Evolutionary conservation across 2,797 vertebrate genomes (phyloP), one percentile per base, ranked within the genome.

Genomic region (Diplodus sargus): DNA sequence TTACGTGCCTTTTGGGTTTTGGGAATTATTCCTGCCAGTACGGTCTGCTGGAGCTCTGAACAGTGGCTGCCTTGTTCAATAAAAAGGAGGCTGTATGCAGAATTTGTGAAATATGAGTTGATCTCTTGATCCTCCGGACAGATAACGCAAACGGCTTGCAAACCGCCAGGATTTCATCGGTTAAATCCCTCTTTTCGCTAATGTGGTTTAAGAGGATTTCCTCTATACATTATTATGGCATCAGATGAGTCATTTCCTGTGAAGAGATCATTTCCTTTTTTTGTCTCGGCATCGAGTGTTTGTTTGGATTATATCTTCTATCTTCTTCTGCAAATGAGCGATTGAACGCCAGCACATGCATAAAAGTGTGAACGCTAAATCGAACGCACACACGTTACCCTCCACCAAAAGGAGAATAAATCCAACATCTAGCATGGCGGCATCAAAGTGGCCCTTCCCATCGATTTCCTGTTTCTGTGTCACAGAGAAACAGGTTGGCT

Each of bases 181-280:
- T 67, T 59, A 84, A 93, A 91, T 76, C 87, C 62, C 59, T 75
- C 72, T 82, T 66, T 80, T 68, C 23, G n/a, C 57, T 86, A 86
- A 92, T 90, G 43, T 83, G 77, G 22, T 59, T 71, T 72, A 85
- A 91, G 73, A 93, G 87, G 91, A 91, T 91, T 93, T 81, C 17
- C 48, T 83, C 80, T 59, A 25, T 87, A 87, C 4, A 51, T 85
- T 75, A 78, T 81, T 65, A 76, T 45, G 51, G 60, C 78, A 51
- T 83, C 68, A 22, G 60, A 68, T 23, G 28, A 57, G 30, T 79
- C 12, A 45, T 58, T 66, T 85, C 28, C 77, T 16, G 8, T 65
- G 22, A 58, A 43, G 45, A 85, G 48, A 58, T 75, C 0, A 0
- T 42, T 64, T 76, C 48, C 47, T 67, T 4, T 25, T 75, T 60